Conservation (phyloP, 2,113 vertebrate genomes). For the Periophthalmodon schlosseri region DNA sequence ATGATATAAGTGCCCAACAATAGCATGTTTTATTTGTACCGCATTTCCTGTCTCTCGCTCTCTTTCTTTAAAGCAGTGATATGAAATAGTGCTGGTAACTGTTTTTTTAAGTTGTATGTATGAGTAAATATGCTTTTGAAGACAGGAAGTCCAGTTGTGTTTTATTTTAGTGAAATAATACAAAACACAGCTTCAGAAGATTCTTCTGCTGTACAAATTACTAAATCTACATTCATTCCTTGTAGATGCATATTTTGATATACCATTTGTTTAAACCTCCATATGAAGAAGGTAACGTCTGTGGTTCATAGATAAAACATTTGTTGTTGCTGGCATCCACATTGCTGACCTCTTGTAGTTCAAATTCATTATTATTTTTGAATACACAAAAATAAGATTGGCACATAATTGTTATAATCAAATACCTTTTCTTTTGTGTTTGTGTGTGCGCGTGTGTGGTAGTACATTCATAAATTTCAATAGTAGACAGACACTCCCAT, state of each 20-base stretch:
- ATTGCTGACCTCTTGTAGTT: background rate
- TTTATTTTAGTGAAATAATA: background rate
- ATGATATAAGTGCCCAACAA: background rate
- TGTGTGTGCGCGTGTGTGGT: background rate
- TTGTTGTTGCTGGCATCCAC: too few relatives aligned
- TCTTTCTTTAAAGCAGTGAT: background rate
- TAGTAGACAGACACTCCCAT: constrained; percentile 9
- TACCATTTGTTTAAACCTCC: too few relatives aligned
- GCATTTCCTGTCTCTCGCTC: background rate
- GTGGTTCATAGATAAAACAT: background rate
- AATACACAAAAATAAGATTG: background rate
- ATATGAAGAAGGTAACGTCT: background rate
- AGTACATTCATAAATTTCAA: background rate
- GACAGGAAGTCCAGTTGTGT: background rate
- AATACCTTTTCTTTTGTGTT: too few relatives aligned
- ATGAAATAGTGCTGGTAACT: constrained; percentile 9
- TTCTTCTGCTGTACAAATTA: too few relatives aligned
- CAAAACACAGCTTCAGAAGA: too few relatives aligned
- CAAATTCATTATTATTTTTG: background rate
- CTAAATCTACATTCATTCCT: background rate
- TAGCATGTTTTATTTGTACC: background rate
- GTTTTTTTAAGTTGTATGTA: background rate
- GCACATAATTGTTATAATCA: background rate
- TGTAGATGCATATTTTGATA: background rate
- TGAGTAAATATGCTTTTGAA: background rate